Percentiles rank a stretch among this genome's conserved stretches.
These are phyloP conservation scores for Rhagoletis pomonella DNA, from an alignment of 1,140 invertebrate genomes.

Conservation along the genomic window DNA sequence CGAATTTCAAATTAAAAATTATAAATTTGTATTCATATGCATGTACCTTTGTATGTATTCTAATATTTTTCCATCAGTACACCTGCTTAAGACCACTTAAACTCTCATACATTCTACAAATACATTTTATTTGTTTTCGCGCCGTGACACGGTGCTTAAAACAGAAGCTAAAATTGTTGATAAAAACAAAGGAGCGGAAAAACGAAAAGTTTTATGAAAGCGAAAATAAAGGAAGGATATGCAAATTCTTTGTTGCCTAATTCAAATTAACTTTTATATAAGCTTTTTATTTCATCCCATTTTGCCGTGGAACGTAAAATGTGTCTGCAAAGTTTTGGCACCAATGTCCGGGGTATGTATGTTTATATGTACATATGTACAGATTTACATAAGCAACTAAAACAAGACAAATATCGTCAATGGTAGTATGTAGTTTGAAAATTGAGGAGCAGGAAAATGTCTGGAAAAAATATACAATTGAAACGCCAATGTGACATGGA, in stretches of 20 bases:
- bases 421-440: neutral
- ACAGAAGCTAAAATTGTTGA: neutral
- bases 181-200: neutral
- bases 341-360: too few relatives aligned
- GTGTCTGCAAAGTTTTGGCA: constrained; percentile 52
- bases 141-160: neutral
- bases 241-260: neutral
- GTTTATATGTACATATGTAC: neutral
- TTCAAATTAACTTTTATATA: neutral
- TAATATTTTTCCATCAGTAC: too few relatives aligned
- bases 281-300: neutral
- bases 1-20: too few relatives aligned
- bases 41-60: too few relatives aligned
- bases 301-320: neutral
- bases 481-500: neutral
- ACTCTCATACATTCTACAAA: neutral
- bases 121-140: neutral
- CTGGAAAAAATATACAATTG: neutral
- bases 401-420: neutral
- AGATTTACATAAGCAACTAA: neutral
- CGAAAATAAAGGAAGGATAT: neutral
- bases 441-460: neutral
- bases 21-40: too few relatives aligned
- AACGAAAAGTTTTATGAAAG: neutral
- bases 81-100: too few relatives aligned